Conservation (phyloP, 2,113 vertebrate species). For the Alligator sinensis region DNA sequence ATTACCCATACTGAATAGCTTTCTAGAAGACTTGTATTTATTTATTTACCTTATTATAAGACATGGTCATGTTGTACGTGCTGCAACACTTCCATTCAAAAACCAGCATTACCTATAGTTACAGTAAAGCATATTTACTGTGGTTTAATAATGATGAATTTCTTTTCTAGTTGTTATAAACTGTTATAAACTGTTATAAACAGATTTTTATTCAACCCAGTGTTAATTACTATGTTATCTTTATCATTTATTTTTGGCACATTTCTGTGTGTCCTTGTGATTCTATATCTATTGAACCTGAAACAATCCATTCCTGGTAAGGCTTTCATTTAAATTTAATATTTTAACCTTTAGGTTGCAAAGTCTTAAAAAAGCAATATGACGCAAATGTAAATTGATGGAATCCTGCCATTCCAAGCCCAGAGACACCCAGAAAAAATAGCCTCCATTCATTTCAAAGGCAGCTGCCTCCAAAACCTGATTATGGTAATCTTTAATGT, state of each 20-base stretch:
- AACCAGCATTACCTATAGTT: background rate
- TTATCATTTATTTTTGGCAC: background rate
- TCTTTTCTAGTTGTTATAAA: background rate
- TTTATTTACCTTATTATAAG: background rate
- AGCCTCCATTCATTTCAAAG: background rate
- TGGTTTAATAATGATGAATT: background rate
- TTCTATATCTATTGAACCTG: background rate
- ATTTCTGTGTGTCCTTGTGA: background rate
- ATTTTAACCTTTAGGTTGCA: background rate
- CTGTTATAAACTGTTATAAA: background rate
- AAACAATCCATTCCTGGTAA: background rate
- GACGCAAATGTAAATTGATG: background rate
- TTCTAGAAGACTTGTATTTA: background rate
- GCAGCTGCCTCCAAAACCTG: background rate
- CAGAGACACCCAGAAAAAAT: background rate
- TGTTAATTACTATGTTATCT: background rate
- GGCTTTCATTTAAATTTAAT: background rate
- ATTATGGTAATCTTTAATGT: background rate
- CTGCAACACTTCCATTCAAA: background rate
- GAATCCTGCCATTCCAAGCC: background rate
- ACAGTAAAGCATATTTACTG: background rate
- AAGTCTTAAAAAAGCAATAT: background rate
- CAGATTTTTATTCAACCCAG: background rate
- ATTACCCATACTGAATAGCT: background rate
- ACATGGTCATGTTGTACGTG: background rate